Conservation (phyloP, 2,888 invertebrate species). For the Zaprionus obscuricornis region DNA sequence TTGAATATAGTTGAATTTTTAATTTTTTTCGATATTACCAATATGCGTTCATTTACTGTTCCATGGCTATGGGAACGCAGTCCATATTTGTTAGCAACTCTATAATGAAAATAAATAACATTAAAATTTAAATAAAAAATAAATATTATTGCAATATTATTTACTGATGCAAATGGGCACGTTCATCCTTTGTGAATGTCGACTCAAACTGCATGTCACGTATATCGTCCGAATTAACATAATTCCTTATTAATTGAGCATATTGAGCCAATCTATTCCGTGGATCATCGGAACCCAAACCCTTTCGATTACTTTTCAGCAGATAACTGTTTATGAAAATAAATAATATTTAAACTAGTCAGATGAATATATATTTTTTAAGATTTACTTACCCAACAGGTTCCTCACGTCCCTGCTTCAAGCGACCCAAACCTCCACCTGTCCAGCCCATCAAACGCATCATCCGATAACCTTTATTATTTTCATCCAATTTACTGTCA, state of each 20-base stretch:
- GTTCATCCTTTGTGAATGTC: conserved; percentile 87
- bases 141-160: no score
- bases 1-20: conserved; percentile 65
- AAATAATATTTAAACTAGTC: background rate
- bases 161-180: conserved; percentile 86
- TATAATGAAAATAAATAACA: no score
- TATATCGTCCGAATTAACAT: conserved; percentile 84
- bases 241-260: conserved; percentile 81
- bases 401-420: conserved; percentile 87
- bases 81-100: conserved; percentile 83
- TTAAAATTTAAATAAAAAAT: no score
- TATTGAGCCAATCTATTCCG: conserved; percentile 38
- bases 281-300: conserved; percentile 72
- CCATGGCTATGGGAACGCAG: conserved; percentile 85
- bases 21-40: conserved; percentile 81
- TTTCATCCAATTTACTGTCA: conserved; percentile 75
- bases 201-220: conserved; percentile 86
- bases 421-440: conserved; percentile 88
- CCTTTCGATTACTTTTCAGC: conserved; percentile 80
- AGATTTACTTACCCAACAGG: conserved; percentile 83
- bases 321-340: conserved; percentile 66
- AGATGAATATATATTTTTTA: rapidly evolving
- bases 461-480: conserved; percentile 84
- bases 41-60: conserved; percentile 81
- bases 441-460: conserved; percentile 89